Conservation (phyloP, 2,113 vertebrate genomes). For the Protomyctophum bolini region DNA sequence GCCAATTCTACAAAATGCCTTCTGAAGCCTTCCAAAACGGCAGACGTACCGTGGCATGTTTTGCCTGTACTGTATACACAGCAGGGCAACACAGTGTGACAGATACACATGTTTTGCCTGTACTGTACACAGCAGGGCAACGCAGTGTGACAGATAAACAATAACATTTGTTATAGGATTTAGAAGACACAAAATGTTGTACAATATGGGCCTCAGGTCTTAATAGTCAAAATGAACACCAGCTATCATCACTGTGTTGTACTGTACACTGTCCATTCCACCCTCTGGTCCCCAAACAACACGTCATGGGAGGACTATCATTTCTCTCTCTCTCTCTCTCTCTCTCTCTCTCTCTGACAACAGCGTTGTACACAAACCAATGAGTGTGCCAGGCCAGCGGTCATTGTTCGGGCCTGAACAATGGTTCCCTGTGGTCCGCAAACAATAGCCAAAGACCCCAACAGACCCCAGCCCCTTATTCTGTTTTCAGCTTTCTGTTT, state of each 20-base stretch:
- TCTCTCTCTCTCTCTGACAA: neutral
- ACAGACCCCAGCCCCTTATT: conserved; percentile 56
- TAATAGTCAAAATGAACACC: neutral
- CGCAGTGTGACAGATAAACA: too few species aligned
- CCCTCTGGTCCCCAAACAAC: conserved; percentile 53
- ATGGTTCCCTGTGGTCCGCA: conserved; percentile 72
- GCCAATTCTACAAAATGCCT: too few species aligned
- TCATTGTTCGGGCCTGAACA: conserved; percentile 72
- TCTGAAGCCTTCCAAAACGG: too few species aligned
- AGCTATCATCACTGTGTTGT: neutral
- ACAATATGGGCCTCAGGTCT: too few species aligned
- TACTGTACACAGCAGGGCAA: too few species aligned
- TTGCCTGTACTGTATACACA: too few species aligned
- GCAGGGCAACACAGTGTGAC: too few species aligned
- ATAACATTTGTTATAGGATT: too few species aligned
- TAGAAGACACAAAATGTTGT: too few species aligned
- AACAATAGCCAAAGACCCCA: conserved; percentile 66
- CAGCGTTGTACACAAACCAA: conserved; percentile 14
- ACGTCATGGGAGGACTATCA: conserved; percentile 33
- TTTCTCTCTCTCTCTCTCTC: conserved; percentile 9
- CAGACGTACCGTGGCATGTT: too few species aligned
- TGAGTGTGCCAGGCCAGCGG: conserved; percentile 69
- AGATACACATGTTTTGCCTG: too few species aligned
- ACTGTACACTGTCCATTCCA: conserved; percentile 37
- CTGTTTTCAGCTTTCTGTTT: conserved; percentile 48